Evolutionary conservation across 2,888 invertebrate genomes (phyloP).

Genomic region (Imbricaverruca yamaguchii): DNA sequence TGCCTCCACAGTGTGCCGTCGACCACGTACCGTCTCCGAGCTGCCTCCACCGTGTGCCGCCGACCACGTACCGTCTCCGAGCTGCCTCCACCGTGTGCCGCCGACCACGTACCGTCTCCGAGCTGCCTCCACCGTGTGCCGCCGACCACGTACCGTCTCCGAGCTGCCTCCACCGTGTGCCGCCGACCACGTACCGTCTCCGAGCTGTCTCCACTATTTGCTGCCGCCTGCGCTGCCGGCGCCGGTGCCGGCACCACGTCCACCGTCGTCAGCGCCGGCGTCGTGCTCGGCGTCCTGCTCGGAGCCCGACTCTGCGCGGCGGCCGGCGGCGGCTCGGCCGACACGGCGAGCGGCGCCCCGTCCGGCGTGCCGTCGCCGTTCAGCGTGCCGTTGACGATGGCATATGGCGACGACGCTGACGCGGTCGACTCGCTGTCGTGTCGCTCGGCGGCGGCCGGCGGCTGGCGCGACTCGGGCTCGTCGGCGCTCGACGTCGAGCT

Average conservation of each 20-base stretch:
- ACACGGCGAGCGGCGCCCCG: neutral
- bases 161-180: neutral
- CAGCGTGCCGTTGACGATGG: conserved; percentile 37
- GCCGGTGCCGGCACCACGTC: neutral
- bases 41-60: too few relatives aligned
- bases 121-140: too few relatives aligned
- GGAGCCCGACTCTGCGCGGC: neutral
- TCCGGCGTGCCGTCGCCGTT: conserved; percentile 27
- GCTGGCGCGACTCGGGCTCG: conserved; percentile 28
- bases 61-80: too few relatives aligned
- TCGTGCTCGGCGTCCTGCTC: neutral
- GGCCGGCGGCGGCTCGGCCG: neutral
- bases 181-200: neutral
- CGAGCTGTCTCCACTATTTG: neutral
- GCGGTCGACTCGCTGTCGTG: conserved; percentile 38
- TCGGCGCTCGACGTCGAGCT: conserved; percentile 36
- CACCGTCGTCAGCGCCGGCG: neutral
- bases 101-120: too few relatives aligned
- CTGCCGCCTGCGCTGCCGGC: neutral
- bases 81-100: too few relatives aligned
- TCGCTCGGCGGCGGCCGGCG: conserved; percentile 33
- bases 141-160: neutral
- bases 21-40: too few relatives aligned
- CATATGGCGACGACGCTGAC: conserved; percentile 34
- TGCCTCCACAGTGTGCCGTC: too few relatives aligned